phyloP scores from a whole-genome alignment of 2,888 invertebrate genomes.

The Sarcophaga rosellei region DNA sequence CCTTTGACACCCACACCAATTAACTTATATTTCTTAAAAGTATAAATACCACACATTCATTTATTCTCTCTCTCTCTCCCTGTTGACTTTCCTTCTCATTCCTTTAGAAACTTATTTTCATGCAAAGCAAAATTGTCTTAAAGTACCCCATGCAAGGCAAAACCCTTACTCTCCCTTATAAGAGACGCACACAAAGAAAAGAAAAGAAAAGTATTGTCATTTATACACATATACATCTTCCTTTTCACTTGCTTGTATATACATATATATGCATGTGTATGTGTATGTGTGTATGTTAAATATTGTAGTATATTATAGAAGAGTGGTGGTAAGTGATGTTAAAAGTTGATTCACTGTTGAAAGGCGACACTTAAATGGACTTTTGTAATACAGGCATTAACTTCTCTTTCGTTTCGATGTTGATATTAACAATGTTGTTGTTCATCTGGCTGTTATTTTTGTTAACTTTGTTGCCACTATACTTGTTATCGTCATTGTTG shows the following conservation, averaged over 20 bases:
- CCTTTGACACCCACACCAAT: slow-evolving; percentile 15
- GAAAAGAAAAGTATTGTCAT: too few relatives aligned
- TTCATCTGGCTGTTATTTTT: neutral
- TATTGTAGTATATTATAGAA: neutral
- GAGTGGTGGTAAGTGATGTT: slow-evolving; percentile 1
- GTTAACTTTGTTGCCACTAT: neutral
- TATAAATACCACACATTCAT: neutral
- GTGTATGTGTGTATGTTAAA: neutral
- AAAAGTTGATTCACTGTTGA: slow-evolving; percentile 44
- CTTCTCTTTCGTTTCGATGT: slow-evolving; percentile 9
- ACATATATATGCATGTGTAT: neutral
- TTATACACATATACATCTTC: too few relatives aligned
- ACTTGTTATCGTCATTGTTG: neutral
- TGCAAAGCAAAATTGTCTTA: too few relatives aligned
- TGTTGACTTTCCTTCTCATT: too few relatives aligned
- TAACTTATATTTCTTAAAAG: neutral
- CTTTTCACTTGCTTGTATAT: neutral
- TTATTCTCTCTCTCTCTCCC: neutral
- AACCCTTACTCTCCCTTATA: too few relatives aligned
- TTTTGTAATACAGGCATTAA: slow-evolving; percentile 55
- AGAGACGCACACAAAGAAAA: too few relatives aligned
- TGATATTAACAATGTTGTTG: neutral
- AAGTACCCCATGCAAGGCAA: too few relatives aligned
- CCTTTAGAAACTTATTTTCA: too few relatives aligned
- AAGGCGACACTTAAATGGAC: slow-evolving; percentile 52